phyloP scores from a whole-genome alignment of 2,113 vertebrate species.

The Numida meleagris region DNA sequence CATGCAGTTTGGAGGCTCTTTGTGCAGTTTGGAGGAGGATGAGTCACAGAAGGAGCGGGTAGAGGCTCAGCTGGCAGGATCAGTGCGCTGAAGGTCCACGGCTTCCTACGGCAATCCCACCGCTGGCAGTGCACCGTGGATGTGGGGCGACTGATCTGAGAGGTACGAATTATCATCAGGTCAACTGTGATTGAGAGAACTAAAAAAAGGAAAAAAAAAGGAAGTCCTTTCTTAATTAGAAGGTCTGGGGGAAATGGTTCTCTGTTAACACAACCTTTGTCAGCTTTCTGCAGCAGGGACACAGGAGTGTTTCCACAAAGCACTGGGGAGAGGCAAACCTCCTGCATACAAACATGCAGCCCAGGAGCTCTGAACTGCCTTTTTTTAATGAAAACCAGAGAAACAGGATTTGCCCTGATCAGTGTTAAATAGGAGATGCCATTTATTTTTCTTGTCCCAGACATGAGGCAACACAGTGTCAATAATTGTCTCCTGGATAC shows the following conservation, averaged over 20 bases:
- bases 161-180: accelerated
- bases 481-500: neutral
- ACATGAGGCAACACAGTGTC: neutral
- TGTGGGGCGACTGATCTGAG: accelerated
- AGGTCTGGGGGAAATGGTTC: accelerated
- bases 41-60: slow-evolving; percentile 19
- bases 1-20: neutral
- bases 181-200: neutral
- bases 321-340: accelerated
- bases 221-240: neutral
- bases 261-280: accelerated
- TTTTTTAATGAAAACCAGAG: neutral
- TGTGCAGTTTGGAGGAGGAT: neutral
- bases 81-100: neutral
- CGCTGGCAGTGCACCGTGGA: accelerated
- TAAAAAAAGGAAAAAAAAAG: neutral
- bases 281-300: neutral
- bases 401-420: neutral
- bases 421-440: neutral
- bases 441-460: neutral
- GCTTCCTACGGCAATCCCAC: neutral
- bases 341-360: accelerated
- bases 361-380: neutral
- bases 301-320: neutral
- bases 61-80: neutral